Base-by-base conservation (phyloP, 1,140 invertebrate species). In the Oryzaephilus surinamensis region DNA sequence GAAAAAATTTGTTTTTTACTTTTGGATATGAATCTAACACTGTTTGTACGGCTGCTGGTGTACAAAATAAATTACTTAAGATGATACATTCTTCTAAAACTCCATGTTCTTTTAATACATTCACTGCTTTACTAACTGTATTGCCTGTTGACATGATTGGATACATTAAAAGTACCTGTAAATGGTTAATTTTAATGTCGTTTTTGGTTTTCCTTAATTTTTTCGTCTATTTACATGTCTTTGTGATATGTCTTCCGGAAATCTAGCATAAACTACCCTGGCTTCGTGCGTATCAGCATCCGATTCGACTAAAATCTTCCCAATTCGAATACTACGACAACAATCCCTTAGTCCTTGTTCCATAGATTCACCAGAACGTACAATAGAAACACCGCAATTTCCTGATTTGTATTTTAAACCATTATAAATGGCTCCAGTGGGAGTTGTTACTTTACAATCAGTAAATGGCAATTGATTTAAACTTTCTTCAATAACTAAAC, bases 131-230 rank as follows among this genome's bases (percentile, higher is more conserved):
- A 52, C 84, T 77, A 12, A 97, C 90, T 35, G 93, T 97, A 63
- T 96, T 97, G 5, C 94, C 94, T 17, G 92, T 94, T 48, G 90
- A 93, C 88, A 97, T 94, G 36, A 97, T 97, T 12, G 94, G 94
- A 65, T 97, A 98, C 87, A 99, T 93, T 0, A 98, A 72, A n/a
- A 98, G 68, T 5, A 91, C 90, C 56, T 58, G 7, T 2, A 43
- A 43, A 35, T 23, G n/a, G n/a, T 37, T 28, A 29, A 33, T 7
- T 33, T 20, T 38, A 27, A 31, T 12, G 10, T 4, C 15, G 10
- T 32, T 5, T 5, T 32, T n/a, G 3, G 15, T n/a, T n/a, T n/a
- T n/a, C n/a, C n/a, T n/a, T n/a, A n/a, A n/a, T n/a, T n/a, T n/a
- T n/a, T n/a, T n/a, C n/a, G n/a, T n/a, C n/a, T n/a, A n/a, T 32